Conservation (phyloP, 2,888 invertebrate species). For the Hirtodrosophila histrioides region DNA sequence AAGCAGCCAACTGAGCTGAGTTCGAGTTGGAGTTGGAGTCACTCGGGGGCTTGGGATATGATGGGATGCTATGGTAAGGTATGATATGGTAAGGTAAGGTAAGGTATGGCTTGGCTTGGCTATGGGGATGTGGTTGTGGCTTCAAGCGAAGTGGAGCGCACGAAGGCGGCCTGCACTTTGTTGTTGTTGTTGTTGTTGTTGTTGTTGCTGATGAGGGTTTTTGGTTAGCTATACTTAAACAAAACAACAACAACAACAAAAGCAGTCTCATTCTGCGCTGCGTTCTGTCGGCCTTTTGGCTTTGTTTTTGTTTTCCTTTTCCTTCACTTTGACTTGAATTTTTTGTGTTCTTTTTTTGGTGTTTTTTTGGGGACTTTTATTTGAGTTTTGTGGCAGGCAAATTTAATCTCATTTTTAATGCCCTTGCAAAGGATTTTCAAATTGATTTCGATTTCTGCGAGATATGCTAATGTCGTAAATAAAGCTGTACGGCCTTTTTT, state of each 20-base stretch:
- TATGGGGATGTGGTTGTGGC: slow-evolving; percentile 27
- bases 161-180: slow-evolving; percentile 77
- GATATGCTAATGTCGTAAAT: slow-evolving; percentile 78
- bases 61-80: slow-evolving; percentile 46
- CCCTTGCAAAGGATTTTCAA: slow-evolving; percentile 80
- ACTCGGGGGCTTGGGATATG: slow-evolving; percentile 2
- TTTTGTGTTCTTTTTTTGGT: slow-evolving; percentile 30
- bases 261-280: slow-evolving; percentile 38
- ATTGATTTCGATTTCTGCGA: slow-evolving; percentile 69
- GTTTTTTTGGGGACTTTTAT: slow-evolving; percentile 23
- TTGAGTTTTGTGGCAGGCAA: slow-evolving; percentile 56
- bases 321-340: slow-evolving; percentile 48
- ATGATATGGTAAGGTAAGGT: slow-evolving; percentile 21
- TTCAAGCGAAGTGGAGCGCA: slow-evolving; percentile 71
- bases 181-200: slow-evolving; percentile 57
- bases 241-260: neutral
- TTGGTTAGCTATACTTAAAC: slow-evolving; percentile 74
- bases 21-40: no score
- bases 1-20: no score
- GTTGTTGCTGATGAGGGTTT: slow-evolving; percentile 67
- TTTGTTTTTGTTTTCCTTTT: slow-evolving; percentile 46
- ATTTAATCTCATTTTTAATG: slow-evolving; percentile 72
- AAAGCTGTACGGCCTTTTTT: slow-evolving; percentile 60
- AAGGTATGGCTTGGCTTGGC: slow-evolving; percentile 13
- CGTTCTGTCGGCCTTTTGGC: slow-evolving; percentile 62